Evolutionary conservation across 2,888 invertebrate species (phyloP).

Genomic region (Oasisia sp.): DNA sequence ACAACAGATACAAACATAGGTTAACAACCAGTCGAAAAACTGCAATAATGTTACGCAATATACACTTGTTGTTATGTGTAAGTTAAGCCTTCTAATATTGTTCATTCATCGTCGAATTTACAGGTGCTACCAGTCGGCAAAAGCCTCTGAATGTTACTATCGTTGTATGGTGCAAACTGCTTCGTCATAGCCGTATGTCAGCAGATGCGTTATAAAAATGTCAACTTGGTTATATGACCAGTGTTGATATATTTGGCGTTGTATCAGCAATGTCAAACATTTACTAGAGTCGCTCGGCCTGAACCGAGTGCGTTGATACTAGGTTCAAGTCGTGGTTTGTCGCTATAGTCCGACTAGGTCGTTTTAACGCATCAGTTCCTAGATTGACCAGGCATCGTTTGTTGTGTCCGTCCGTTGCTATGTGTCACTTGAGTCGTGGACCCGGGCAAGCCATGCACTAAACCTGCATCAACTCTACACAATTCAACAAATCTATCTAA

Average conservation of each 20-base stretch:
- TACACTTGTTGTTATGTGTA: constrained; percentile 10
- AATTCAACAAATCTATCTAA: background rate
- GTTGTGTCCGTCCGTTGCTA: background rate
- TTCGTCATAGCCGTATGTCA: background rate
- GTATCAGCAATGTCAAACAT: background rate
- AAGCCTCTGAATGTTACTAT: background rate
- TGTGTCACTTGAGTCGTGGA: background rate
- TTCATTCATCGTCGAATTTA: background rate
- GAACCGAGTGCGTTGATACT: background rate
- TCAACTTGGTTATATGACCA: background rate
- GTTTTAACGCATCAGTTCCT: background rate
- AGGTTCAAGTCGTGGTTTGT: background rate
- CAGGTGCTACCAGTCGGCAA: background rate
- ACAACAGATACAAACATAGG: background rate
- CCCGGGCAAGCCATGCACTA: background rate
- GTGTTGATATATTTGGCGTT: background rate
- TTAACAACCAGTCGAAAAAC: background rate
- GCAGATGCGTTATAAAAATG: background rate
- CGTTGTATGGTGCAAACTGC: background rate
- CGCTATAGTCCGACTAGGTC: too few species aligned
- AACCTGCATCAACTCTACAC: constrained; percentile 3
- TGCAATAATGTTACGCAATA: background rate
- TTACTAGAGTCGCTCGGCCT: background rate
- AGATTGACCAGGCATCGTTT: background rate
- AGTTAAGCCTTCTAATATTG: constrained; percentile 14